phyloP scores from a whole-genome alignment of 2,888 invertebrate species.

The Ornithoptera alexandrae region DNA sequence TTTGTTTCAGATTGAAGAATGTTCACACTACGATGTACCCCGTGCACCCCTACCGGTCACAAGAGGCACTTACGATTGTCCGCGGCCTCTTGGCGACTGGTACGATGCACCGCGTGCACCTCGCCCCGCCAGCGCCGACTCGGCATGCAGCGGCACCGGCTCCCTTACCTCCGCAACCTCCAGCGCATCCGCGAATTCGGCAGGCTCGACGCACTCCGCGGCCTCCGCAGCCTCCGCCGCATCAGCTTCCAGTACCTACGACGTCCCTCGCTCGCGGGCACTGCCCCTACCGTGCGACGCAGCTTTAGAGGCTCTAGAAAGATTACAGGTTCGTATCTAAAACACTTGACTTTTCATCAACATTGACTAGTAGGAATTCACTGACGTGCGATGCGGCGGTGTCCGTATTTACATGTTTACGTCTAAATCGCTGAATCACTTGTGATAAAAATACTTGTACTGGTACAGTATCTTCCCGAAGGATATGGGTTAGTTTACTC shows the following conservation, averaged over 20 bases:
- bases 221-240: slow-evolving; percentile 64
- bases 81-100: slow-evolving; percentile 66
- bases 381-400: too few relatives aligned
- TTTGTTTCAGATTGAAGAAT: slow-evolving; percentile 66
- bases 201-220: slow-evolving; percentile 71
- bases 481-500: too few relatives aligned
- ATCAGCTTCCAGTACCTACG: slow-evolving; percentile 73
- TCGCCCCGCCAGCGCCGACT: slow-evolving; percentile 78
- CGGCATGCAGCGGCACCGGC: slow-evolving; percentile 78
- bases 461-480: too few relatives aligned
- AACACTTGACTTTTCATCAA: neutral
- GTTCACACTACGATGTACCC: slow-evolving; percentile 75
- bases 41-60: slow-evolving; percentile 79
- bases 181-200: slow-evolving; percentile 73
- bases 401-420: too few relatives aligned
- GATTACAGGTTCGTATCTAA: slow-evolving; percentile 74
- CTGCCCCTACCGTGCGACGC: slow-evolving; percentile 75
- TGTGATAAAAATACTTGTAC: too few relatives aligned
- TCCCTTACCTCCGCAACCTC: slow-evolving; percentile 73
- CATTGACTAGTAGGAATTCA: neutral
- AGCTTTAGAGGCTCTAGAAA: slow-evolving; percentile 71
- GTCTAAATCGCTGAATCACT: too few relatives aligned
- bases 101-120: slow-evolving; percentile 75
- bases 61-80: slow-evolving; percentile 84
- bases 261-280: slow-evolving; percentile 70